These are phyloP conservation scores for Brachionus plicatilis DNA, from an alignment of 1,140 invertebrate genomes.

Conservation along the genomic window DNA sequence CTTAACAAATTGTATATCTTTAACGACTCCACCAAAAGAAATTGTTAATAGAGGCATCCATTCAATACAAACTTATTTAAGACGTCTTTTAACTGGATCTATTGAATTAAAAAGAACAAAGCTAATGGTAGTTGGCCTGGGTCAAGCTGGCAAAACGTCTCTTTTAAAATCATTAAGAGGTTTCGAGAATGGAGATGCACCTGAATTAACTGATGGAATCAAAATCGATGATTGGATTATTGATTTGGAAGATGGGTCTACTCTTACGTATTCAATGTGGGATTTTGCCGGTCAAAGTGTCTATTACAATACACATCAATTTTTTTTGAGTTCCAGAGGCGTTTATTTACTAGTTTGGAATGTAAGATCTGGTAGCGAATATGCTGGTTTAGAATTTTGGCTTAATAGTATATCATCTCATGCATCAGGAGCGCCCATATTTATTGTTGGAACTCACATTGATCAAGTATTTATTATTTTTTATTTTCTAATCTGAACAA, in stretches of 20 bases:
- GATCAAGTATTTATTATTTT: background rate
- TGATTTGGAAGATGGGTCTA: background rate
- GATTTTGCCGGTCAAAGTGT: slow-evolving; percentile 56
- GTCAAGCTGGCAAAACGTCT: slow-evolving; percentile 55
- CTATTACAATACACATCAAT: slow-evolving; percentile 56
- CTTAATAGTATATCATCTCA: slow-evolving; percentile 51
- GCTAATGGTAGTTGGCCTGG: slow-evolving; percentile 54
- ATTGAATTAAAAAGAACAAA: slow-evolving; percentile 50
- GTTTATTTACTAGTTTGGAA: slow-evolving; percentile 54
- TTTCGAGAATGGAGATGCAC: slow-evolving; percentile 39
- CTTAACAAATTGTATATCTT: slow-evolving; percentile 45
- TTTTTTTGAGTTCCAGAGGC: slow-evolving; percentile 52
- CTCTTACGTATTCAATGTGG: slow-evolving; percentile 48
- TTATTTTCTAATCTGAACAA: background rate
- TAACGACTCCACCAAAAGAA: slow-evolving; percentile 53
- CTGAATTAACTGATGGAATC: slow-evolving; percentile 51
- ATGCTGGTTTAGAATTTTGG: slow-evolving; percentile 55
- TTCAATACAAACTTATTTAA: slow-evolving; percentile 48
- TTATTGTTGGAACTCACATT: slow-evolving; percentile 10
- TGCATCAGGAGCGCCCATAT: background rate
- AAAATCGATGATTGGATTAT: slow-evolving; percentile 49
- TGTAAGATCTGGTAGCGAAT: slow-evolving; percentile 51
- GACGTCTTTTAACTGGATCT: slow-evolving; percentile 47
- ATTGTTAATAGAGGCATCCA: slow-evolving; percentile 48
- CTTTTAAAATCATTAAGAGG: slow-evolving; percentile 40